Percentiles rank a stretch among this genome's conserved stretches.
These are phyloP conservation scores for Vireo altiloquus DNA, from an alignment of 2,113 vertebrate genomes.

Conservation along the genomic window DNA sequence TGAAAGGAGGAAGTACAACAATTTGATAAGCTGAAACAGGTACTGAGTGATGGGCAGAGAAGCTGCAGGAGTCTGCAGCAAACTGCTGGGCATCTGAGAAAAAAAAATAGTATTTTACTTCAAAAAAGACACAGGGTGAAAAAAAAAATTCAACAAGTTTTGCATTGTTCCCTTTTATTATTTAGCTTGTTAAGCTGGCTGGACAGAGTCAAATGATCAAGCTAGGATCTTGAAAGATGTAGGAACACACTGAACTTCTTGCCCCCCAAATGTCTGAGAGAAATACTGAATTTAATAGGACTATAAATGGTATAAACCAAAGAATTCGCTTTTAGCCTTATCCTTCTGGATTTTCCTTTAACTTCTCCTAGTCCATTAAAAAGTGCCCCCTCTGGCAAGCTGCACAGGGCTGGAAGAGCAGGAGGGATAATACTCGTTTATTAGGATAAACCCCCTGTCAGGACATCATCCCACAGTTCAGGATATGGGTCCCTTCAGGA, in stretches of 20 bases:
- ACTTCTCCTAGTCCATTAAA: constrained; percentile 52
- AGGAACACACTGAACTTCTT: constrained; percentile 35
- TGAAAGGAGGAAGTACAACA: neutral
- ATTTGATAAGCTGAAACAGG: neutral
- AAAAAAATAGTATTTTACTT: neutral
- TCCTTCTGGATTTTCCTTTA: constrained; percentile 40
- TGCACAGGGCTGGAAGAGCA: neutral
- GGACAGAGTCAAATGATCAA: constrained; percentile 46
- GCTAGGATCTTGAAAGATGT: constrained; percentile 44
- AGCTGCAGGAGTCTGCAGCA: neutral
- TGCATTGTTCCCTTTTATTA: constrained; percentile 24
- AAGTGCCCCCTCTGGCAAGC: constrained; percentile 51
- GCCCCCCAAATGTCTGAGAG: constrained; percentile 35
- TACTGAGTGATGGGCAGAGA: neutral
- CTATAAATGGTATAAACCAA: constrained; percentile 54
- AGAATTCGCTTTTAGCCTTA: constrained; percentile 36
- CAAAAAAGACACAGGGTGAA: neutral
- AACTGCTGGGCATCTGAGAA: constrained; percentile 1
- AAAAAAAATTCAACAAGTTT: constrained; percentile 4
- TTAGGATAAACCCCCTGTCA: neutral
- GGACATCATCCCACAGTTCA: neutral
- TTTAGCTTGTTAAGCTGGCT: constrained; percentile 52
- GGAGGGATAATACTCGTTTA: constrained; percentile 18
- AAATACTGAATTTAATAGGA: constrained; percentile 54
- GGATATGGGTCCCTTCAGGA: neutral